Base-by-base conservation (phyloP, 2,797 vertebrate species). In the Gymnocypris eckloni region DNA sequence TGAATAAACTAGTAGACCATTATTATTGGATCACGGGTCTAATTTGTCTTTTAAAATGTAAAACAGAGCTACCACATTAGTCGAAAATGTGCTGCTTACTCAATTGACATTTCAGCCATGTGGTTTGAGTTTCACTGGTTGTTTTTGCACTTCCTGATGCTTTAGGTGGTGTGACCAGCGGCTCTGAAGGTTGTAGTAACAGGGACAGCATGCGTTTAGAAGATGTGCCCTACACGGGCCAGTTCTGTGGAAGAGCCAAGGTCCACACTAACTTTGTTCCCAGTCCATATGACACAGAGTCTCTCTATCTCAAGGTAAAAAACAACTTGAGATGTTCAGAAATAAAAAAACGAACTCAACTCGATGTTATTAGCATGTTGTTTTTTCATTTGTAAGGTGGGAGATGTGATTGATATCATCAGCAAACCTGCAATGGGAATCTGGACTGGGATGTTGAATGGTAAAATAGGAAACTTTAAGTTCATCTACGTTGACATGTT, bases 401-500 rank as follows among this genome's bases (percentile, higher is more conserved):
- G 97, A 89, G 97, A 99, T 50, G 92, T 97, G 82, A 99, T 99
- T 88, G 96, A 99, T 81, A 97, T 99, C 80, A 97, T 99, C 83
- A 95, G 95, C 89, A 99, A 97, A 93, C 96, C 97, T 0, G 95
- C 96, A 18, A 98, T 98, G 97, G 98, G 98, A 43, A 99, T 96
- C 91, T 99, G 98, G 98, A 98, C 95, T 0, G 98, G 98, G 67
- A 93, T 97, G 95, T 87, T 99, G 87, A 96, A 98, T 59, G 95
- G 96, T 88, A 97, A 95, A 91, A 91, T 96, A 25, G 98, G 98
- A 76, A 96, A 93, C 89, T 99, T 99, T 91, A 99, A 99, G 92
- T 99, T 99, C 88, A 97, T 99, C 92, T 99, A 99, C 0, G 98
- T 99, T 86, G 97, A 99, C 64, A 83, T 97, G 92, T 85, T 98